phyloP scores from a whole-genome alignment of 2,888 invertebrate genomes.

The Prionchulus punctatus region DNA sequence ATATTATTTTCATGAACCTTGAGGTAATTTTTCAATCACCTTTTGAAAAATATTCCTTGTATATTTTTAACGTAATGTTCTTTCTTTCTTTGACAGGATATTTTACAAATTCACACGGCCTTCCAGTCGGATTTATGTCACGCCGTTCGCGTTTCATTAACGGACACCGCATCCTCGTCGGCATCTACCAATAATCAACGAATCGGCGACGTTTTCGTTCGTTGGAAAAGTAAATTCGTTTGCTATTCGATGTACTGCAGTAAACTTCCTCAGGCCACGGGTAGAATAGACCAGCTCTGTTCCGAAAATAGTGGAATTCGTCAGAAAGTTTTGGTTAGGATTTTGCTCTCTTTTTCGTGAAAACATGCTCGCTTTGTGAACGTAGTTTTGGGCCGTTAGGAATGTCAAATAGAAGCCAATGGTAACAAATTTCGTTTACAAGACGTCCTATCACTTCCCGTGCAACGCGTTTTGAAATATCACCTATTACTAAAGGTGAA shows the following conservation, averaged over 20 bases:
- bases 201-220: conserved; percentile 68
- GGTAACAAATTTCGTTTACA: conserved; percentile 82
- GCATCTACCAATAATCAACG: conserved; percentile 6
- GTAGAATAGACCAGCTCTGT: conserved; percentile 58
- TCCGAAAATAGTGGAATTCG: conserved; percentile 49
- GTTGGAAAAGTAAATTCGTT: conserved; percentile 73
- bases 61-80: not conserved
- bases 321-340: conserved; percentile 52
- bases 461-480: conserved; percentile 95
- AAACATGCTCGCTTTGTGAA: conserved; percentile 11
- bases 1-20: conserved; percentile 72
- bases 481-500: conserved; percentile 66
- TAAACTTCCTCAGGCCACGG: conserved; percentile 73
- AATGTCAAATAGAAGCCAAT: conserved; percentile 80
- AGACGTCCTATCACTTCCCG: conserved; percentile 88
- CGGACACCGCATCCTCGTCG: conserved; percentile 9
- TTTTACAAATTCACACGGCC: conserved; percentile 66
- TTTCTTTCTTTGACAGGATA: conserved; percentile 45
- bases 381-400: too few species aligned
- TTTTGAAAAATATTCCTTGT: too few species aligned
- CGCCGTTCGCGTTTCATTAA: conserved; percentile 35
- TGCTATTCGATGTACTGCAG: conserved; percentile 92
- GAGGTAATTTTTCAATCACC: conserved; percentile 58
- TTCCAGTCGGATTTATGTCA: conserved; percentile 62
- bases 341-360: too few species aligned